Evolutionary conservation across 1,140 invertebrate genomes (phyloP).

Genomic region (Euglossa dilemma): DNA sequence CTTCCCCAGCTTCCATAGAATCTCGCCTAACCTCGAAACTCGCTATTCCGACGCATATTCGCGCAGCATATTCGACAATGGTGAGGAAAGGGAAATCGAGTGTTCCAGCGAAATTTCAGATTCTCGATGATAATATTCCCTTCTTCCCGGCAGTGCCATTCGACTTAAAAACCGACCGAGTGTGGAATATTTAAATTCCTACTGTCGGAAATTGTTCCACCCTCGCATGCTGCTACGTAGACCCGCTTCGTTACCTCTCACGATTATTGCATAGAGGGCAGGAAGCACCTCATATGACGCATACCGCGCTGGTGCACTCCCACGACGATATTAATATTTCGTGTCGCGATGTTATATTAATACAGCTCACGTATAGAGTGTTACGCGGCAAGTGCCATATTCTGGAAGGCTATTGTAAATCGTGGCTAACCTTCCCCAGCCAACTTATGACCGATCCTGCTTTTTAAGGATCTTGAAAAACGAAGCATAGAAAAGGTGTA

Average conservation of each 20-base stretch:
- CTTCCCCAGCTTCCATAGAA: too few relatives aligned
- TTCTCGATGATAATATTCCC: neutral
- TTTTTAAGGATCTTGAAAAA: neutral
- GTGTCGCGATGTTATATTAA: constrained; percentile 66
- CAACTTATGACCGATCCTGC: constrained; percentile 19
- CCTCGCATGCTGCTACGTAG: constrained; percentile 44
- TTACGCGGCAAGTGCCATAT: neutral
- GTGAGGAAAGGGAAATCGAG: neutral
- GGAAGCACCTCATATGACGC: constrained; percentile 65
- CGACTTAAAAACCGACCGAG: constrained; percentile 44
- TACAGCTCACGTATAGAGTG: constrained; percentile 22
- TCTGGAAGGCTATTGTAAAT: constrained; percentile 49
- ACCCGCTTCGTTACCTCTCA: constrained; percentile 64
- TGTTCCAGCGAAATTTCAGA: constrained; percentile 33
- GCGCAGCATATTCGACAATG: neutral
- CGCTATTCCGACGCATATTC: neutral
- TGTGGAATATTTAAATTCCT: constrained; percentile 64
- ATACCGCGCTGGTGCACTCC: constrained; percentile 61
- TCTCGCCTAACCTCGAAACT: too few relatives aligned
- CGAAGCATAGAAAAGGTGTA: too few relatives aligned
- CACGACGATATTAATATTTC: constrained; percentile 70
- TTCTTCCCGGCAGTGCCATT: neutral
- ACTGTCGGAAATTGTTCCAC: constrained; percentile 43
- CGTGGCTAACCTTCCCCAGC: constrained; percentile 22
- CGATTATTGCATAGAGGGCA: constrained; percentile 65